phyloP scores from a whole-genome alignment of 2,797 vertebrate genomes.

The Acrocephalus scirpaceus region DNA sequence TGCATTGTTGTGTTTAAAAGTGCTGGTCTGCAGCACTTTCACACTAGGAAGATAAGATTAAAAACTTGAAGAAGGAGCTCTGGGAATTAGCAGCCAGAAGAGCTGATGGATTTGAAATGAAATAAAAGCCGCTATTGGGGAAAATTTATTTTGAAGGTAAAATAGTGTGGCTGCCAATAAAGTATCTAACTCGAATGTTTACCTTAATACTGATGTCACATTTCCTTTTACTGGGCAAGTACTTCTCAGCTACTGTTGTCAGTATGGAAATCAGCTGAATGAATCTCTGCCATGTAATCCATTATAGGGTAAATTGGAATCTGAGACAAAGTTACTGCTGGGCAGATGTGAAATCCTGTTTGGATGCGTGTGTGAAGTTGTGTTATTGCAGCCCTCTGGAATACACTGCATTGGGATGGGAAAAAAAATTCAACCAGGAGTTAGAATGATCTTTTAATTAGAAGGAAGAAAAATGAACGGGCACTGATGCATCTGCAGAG shows the following conservation, averaged over 20 bases:
- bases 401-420: neutral
- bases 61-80: conserved; percentile 47
- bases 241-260: neutral
- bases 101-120: conserved; percentile 57
- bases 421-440: neutral
- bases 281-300: neutral
- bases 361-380: neutral
- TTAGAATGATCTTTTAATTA: conserved; percentile 12
- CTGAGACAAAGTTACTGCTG: neutral
- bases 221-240: conserved; percentile 23
- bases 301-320: conserved; percentile 19
- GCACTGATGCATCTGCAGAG: neutral
- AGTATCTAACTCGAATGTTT: conserved; percentile 17
- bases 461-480: neutral
- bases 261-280: conserved; percentile 38
- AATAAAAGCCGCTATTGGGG: conserved; percentile 53
- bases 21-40: conserved; percentile 54
- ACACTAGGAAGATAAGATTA: conserved; percentile 53
- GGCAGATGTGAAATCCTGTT: neutral
- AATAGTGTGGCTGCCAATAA: neutral
- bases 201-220: conserved; percentile 38
- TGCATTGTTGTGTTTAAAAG: conserved; percentile 55
- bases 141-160: conserved; percentile 46
- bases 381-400: neutral
- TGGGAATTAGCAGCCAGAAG: conserved; percentile 47